Evolutionary conservation across 2,888 invertebrate species (phyloP).

Genomic region (Tipula confusa): DNA sequence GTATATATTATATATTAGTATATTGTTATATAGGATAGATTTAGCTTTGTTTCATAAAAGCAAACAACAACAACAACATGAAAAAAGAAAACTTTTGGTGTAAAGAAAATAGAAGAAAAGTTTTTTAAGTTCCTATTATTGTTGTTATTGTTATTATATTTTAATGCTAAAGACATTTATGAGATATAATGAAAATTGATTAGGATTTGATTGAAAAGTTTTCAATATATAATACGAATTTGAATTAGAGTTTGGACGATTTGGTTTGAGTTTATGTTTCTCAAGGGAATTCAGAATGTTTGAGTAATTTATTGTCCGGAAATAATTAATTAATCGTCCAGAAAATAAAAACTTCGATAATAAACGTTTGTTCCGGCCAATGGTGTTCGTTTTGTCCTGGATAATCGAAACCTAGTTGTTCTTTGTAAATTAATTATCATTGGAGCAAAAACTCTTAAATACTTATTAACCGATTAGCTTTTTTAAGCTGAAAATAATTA

Average conservation of each 20-base stretch:
- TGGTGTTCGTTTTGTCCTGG: no score
- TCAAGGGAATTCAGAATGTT: neutral
- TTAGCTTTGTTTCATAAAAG: neutral
- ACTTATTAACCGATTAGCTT: no score
- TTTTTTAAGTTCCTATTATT: neutral
- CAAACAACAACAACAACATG: neutral
- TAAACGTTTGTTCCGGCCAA: no score
- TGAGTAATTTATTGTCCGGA: neutral
- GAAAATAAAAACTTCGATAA: no score
- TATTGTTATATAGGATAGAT: neutral
- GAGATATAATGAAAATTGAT: conserved; percentile 16
- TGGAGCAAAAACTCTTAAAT: no score
- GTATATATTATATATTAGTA: neutral
- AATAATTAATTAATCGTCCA: neutral
- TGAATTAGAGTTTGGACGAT: neutral
- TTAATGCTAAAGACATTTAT: conserved; percentile 3
- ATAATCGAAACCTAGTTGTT: no score
- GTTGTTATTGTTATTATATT: neutral
- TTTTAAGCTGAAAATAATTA: no score
- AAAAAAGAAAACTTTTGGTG: neutral
- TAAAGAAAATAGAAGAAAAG: neutral
- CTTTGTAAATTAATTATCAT: no score
- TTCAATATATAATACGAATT: neutral
- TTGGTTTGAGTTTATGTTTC: neutral
- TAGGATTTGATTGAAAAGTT: neutral